Percentiles rank a stretch among this genome's conserved stretches.
phyloP scores from a whole-genome alignment of 2,888 invertebrate species.

The Leptinotarsa rubiginosa region DNA sequence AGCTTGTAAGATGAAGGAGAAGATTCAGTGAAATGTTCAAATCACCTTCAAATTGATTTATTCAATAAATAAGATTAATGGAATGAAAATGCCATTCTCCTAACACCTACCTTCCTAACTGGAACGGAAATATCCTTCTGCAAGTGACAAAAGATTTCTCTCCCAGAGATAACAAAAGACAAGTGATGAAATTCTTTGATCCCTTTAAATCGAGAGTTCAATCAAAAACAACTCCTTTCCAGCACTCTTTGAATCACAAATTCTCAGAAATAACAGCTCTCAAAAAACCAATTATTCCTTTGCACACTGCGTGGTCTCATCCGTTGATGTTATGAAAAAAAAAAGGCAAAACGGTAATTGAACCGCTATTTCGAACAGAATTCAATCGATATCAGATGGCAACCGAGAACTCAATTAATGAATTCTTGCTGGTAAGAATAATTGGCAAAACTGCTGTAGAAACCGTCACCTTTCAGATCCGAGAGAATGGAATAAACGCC shows the following conservation, averaged over 20 bases:
- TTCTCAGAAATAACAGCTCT: slow-evolving; percentile 1
- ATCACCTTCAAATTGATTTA: too few species aligned
- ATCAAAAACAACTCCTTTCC: not conserved
- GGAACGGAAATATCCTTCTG: not conserved
- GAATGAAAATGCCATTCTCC: not conserved
- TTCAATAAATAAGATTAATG: too few species aligned
- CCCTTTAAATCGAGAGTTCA: not conserved
- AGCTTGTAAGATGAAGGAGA: too few species aligned
- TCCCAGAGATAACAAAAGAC: not conserved
- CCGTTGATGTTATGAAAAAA: not conserved
- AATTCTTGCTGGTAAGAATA: not conserved
- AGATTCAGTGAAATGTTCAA: too few species aligned
- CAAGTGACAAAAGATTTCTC: not conserved
- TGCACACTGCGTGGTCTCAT: slow-evolving; percentile 5
- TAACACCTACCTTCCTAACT: not conserved
- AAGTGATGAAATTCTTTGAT: not conserved
- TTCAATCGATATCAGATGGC: slow-evolving; percentile 8
- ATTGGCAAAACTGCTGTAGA: not conserved
- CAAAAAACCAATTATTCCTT: slow-evolving; percentile 13
- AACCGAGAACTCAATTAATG: not conserved
- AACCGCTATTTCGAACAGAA: not conserved
- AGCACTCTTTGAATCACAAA: slow-evolving; percentile 4
- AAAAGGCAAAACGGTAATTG: slow-evolving; percentile 6
- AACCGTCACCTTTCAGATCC: not conserved
- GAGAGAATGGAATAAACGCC: not conserved